Conservation (phyloP, 2,888 invertebrate species). For the Diarsia brunnea region DNA sequence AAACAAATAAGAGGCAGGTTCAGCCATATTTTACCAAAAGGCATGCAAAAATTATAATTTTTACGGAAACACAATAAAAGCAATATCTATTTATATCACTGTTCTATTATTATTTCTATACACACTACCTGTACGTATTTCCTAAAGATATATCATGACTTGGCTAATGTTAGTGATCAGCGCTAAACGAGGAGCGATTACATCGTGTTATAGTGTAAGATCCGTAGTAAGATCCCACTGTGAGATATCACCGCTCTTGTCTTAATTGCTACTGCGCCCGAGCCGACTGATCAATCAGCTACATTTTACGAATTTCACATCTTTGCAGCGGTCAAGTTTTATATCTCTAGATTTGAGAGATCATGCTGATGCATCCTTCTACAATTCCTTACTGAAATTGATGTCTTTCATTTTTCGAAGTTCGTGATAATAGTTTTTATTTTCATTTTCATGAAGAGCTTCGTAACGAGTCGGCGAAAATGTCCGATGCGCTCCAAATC, state of each 20-base stretch:
- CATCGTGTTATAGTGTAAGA: conserved; percentile 29
- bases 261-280: conserved; percentile 24
- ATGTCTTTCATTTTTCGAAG: background rate
- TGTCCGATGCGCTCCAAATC: background rate
- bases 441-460: background rate
- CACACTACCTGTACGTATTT: background rate
- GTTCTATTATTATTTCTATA: background rate
- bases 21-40: no score
- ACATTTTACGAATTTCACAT: background rate
- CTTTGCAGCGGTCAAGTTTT: background rate
- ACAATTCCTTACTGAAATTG: background rate
- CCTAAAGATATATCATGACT: conserved; percentile 11
- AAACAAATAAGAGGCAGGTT: no score
- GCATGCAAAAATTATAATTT: no score
- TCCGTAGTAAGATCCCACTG: conserved; percentile 18
- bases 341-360: background rate
- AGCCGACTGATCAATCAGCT: conserved; percentile 3
- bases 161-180: conserved; percentile 19
- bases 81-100: no score
- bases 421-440: background rate
- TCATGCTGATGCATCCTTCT: background rate
- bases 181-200: conserved; percentile 22
- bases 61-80: no score
- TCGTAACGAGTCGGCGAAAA: no score
- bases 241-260: conserved; percentile 20